Evolutionary conservation across 2,888 invertebrate genomes (phyloP).

Genomic region (Bibio marci): DNA sequence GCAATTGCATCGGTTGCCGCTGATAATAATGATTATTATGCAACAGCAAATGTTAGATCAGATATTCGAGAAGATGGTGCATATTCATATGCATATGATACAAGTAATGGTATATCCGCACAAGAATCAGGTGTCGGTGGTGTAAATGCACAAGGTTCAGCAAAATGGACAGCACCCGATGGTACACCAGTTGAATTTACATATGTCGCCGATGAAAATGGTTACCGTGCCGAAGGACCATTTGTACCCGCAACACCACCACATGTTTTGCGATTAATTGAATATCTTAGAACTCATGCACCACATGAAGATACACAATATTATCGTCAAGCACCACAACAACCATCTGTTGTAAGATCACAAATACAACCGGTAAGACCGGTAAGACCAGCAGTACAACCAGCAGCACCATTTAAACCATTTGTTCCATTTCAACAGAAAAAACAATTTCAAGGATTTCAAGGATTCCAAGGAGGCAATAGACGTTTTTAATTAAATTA

Average conservation of each 20-base stretch:
- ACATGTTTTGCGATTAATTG: background rate
- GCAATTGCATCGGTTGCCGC: background rate
- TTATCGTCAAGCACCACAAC: no score
- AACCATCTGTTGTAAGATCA: no score
- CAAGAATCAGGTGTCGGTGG: background rate
- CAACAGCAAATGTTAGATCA: background rate
- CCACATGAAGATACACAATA: no score
- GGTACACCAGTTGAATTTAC: background rate
- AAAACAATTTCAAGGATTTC: no score
- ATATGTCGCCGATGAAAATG: constrained; percentile 15
- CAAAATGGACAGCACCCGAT: background rate
- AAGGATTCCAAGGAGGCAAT: no score
- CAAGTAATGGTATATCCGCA: background rate
- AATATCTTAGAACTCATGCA: no score
- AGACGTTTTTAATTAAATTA: no score
- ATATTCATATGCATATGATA: background rate
- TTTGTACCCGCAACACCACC: constrained; percentile 17
- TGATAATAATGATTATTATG: background rate
- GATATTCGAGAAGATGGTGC: background rate
- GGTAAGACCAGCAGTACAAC: background rate
- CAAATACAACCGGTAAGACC: background rate
- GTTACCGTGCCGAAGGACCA: constrained; percentile 17
- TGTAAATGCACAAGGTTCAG: background rate
- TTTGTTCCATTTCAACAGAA: no score
- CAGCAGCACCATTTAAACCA: background rate